Percentiles rank a stretch among this genome's conserved stretches.
Evolutionary conservation across 2,113 vertebrate species (phyloP).

Genomic region (Microtus pennsylvanicus): DNA sequence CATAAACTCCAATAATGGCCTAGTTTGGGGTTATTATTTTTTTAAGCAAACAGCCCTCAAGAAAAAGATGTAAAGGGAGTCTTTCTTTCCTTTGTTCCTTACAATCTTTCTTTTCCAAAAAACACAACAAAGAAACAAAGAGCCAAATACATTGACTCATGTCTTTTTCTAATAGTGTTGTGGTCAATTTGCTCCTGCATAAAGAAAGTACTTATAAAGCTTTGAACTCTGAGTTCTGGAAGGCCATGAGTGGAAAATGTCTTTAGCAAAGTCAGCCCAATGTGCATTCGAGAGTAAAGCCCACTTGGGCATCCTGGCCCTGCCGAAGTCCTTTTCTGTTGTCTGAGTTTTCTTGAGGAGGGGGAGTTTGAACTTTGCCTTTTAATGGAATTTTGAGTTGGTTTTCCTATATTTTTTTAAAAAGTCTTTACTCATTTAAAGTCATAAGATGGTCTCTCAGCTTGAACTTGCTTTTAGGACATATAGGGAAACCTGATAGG

Average conservation of each 20-base stretch:
- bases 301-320: slow-evolving; percentile 64
- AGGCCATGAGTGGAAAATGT: slow-evolving; percentile 85
- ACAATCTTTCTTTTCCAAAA: slow-evolving; percentile 83
- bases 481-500: slow-evolving; percentile 15
- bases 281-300: slow-evolving; percentile 74
- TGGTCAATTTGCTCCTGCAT: slow-evolving; percentile 87
- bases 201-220: slow-evolving; percentile 84
- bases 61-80: slow-evolving; percentile 77
- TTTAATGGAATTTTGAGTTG: slow-evolving; percentile 57
- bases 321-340: slow-evolving; percentile 75
- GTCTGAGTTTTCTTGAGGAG: slow-evolving; percentile 74
- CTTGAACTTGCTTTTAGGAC: slow-evolving; percentile 64
- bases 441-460: slow-evolving; percentile 47
- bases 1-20: slow-evolving; percentile 70
- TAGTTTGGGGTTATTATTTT: slow-evolving; percentile 59
- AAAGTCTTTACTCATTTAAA: slow-evolving; percentile 46
- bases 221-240: slow-evolving; percentile 88
- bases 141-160: slow-evolving; percentile 85
- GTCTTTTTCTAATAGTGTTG: slow-evolving; percentile 87
- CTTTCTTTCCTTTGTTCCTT: slow-evolving; percentile 68
- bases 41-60: slow-evolving; percentile 72
- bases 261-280: slow-evolving; percentile 83
- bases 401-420: background rate
- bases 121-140: slow-evolving; percentile 84
- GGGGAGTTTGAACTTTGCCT: slow-evolving; percentile 57